These are phyloP conservation scores for Myopa testacea DNA, from an alignment of 2,888 invertebrate species.

Conservation along the genomic window DNA sequence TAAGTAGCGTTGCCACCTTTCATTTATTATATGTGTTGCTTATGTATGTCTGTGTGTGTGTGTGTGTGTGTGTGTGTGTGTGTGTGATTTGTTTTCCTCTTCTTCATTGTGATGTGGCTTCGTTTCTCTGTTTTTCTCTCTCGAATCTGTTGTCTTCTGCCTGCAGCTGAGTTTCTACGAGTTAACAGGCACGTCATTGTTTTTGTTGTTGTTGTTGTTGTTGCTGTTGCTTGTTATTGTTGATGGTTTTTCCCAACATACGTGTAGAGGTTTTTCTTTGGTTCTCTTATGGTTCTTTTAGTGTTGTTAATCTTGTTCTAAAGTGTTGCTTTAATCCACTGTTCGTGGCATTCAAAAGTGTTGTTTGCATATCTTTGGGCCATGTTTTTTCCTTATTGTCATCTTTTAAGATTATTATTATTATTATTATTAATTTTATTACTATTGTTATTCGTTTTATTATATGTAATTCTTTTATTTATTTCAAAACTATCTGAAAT, in stretches of 20 bases:
- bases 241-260: too few species aligned
- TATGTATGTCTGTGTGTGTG: too few species aligned
- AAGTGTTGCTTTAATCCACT: background rate
- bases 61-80: too few species aligned
- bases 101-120: background rate
- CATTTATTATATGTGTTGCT: background rate
- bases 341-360: too few species aligned
- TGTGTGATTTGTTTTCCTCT: background rate
- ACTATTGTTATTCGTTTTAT: too few species aligned
- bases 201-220: constrained; percentile 2
- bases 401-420: too few species aligned
- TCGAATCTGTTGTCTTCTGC: background rate
- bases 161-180: constrained; percentile 19
- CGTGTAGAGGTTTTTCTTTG: background rate
- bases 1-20: constrained; percentile 19
- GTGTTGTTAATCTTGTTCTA: background rate
- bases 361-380: too few species aligned
- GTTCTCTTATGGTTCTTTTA: background rate
- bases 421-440: too few species aligned
- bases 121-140: background rate
- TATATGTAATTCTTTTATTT: too few species aligned
- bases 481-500: too few species aligned
- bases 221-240: background rate
- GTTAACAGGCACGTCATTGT: background rate
- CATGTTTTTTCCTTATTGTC: too few species aligned